Evolutionary conservation across 2,113 vertebrate species (phyloP).

Genomic region (Etheostoma cragini): DNA sequence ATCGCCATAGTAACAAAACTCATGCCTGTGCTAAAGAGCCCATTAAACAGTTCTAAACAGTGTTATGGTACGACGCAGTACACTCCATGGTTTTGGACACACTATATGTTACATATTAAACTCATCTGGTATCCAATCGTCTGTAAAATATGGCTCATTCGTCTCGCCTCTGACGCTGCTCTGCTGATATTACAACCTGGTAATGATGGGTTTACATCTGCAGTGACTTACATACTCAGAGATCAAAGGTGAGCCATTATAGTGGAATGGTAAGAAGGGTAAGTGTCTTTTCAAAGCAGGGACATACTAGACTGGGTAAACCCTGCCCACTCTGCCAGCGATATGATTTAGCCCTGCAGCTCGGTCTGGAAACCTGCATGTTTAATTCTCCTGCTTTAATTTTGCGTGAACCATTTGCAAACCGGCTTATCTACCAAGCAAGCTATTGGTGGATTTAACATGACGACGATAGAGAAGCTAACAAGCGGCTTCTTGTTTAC

Average conservation of each 20-base stretch:
- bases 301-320: neutral
- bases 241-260: slow-evolving; percentile 27
- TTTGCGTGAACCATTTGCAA: too few relatives aligned
- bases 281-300: slow-evolving; percentile 19
- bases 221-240: slow-evolving; percentile 15
- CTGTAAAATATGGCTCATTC: slow-evolving; percentile 18
- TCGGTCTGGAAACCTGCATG: too few relatives aligned
- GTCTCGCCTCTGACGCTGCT: slow-evolving; percentile 3
- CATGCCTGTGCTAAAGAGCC: neutral
- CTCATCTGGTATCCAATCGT: neutral
- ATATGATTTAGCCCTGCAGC: too few relatives aligned
- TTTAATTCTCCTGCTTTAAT: too few relatives aligned
- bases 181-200: slow-evolving; percentile 8
- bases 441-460: too few relatives aligned
- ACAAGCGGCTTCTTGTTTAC: too few relatives aligned
- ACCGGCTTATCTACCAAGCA: too few relatives aligned
- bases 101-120: neutral
- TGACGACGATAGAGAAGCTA: too few relatives aligned
- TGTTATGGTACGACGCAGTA: neutral
- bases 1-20: slow-evolving; percentile 22
- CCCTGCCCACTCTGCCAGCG: too few relatives aligned
- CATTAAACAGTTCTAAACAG: neutral
- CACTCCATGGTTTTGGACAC: neutral
- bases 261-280: slow-evolving; percentile 19
- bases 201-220: slow-evolving; percentile 54